phyloP scores from a whole-genome alignment of 2,888 invertebrate species.

The Aleiodes alternator region DNA sequence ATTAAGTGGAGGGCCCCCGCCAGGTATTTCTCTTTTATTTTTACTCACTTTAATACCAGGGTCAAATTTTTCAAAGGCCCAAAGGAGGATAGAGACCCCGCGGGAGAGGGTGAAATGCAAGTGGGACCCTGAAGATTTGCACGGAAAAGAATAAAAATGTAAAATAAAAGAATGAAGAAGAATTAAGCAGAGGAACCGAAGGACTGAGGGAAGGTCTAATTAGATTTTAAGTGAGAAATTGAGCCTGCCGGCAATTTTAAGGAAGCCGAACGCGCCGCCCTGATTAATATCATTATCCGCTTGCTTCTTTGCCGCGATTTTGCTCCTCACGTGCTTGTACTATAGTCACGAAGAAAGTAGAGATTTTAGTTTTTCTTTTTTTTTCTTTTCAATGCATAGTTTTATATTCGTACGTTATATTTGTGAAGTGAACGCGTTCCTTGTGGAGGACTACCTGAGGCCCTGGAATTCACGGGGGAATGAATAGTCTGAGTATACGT shows the following conservation, averaged over 20 bases:
- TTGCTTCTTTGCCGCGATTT: slow-evolving; percentile 53
- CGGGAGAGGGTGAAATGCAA: slow-evolving; percentile 36
- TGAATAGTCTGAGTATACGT: slow-evolving; percentile 21
- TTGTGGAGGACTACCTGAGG: slow-evolving; percentile 15
- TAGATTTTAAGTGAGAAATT: slow-evolving; percentile 75
- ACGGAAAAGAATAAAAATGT: slow-evolving; percentile 43
- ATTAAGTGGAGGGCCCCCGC: slow-evolving; percentile 65
- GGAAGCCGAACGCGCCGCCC: slow-evolving; percentile 73
- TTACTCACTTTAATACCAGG: slow-evolving; percentile 65
- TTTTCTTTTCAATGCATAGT: slow-evolving; percentile 2
- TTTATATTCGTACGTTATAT: slow-evolving; percentile 13
- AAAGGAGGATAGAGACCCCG: slow-evolving; percentile 47
- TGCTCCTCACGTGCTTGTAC: slow-evolving; percentile 37
- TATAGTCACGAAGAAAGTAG: slow-evolving; percentile 6
- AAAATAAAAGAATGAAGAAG: slow-evolving; percentile 20
- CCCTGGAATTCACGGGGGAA: slow-evolving; percentile 6
- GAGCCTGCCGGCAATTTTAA: slow-evolving; percentile 75
- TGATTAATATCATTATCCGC: slow-evolving; percentile 74
- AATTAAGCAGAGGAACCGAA: slow-evolving; percentile 24
- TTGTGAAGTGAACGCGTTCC: slow-evolving; percentile 3
- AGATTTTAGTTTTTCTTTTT: too few relatives aligned
- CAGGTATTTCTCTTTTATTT: slow-evolving; percentile 60
- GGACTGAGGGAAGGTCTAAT: slow-evolving; percentile 69
- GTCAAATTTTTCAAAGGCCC: slow-evolving; percentile 65
- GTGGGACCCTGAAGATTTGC: slow-evolving; percentile 47